Base-by-base conservation (phyloP, 2,797 vertebrate species). In the Xenops minutus region DNA sequence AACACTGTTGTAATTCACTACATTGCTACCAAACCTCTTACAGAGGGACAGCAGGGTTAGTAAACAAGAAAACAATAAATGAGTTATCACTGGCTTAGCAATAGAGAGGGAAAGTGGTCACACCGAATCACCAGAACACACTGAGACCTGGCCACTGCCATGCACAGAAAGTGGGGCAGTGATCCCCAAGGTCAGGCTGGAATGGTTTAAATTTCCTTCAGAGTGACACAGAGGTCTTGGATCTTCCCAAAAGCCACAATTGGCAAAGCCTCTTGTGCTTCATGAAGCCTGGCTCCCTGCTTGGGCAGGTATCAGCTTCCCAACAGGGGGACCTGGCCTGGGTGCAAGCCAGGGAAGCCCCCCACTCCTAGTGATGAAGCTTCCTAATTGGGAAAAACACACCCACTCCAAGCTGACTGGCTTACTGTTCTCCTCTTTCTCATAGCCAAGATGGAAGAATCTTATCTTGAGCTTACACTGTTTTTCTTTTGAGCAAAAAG, bases 101-200 rank as follows among this genome's bases (percentile, higher is more conserved):
- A 14, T 14, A 59, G 34, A 78, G 55, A 36, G 17, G 59, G 13
- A 58, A 73, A 81, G 23, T 2, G 1, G 24, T 64, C 23, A 46
- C 54, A 74, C 1, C 14, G 52, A 7, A 69, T 30, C 34, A 49
- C 19, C 37, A 62, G 21, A 87, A 66, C 10, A 29, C n/a, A 64
- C 20, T 1, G 3, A 85, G 63, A 55, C 12, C 24, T 34, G 46
- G 14, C 54, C n/a, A 82, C n/a, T 23, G 23, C 15, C 27, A 62
- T 27, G 8, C 22, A 34, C 1, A 49, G 18, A 17, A 87, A 86
- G 41, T 0, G 0, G 9, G 5, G 10, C 24, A 63, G 63, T 12
- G 1, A 83, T 30, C 19, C 34, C 13, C 2, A 8, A 68, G 17
- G 21, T 36, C 22, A 78, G 4, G 8, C 32, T 68, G n/a, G 85